Percentiles rank a stretch among this genome's conserved stretches.
Evolutionary conservation across 2,113 vertebrate genomes (phyloP).

Genomic region (Hucho hucho): DNA sequence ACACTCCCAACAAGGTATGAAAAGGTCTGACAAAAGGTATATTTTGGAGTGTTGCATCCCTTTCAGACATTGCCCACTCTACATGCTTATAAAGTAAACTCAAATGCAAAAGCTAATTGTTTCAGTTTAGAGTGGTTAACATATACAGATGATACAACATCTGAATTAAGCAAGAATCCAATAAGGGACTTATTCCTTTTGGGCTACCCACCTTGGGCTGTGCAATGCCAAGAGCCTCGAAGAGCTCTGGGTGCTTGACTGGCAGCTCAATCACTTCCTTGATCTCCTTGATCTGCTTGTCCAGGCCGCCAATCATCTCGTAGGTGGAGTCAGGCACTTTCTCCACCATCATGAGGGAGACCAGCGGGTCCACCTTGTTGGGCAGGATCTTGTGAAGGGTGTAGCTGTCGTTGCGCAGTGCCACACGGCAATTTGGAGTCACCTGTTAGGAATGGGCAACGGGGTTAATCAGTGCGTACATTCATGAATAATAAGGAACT

Average conservation of each 20-base stretch:
- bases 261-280: slow-evolving; percentile 98
- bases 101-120: too few species aligned
- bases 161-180: background rate
- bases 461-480: background rate
- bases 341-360: slow-evolving; percentile 99
- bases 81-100: too few species aligned
- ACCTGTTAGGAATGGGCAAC: slow-evolving; percentile 72
- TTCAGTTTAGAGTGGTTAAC: too few species aligned
- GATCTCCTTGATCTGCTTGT: slow-evolving; percentile 99
- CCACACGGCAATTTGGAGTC: slow-evolving; percentile 95
- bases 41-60: too few species aligned
- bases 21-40: too few species aligned
- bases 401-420: slow-evolving; percentile 96
- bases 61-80: too few species aligned
- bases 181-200: too few species aligned
- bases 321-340: slow-evolving; percentile 98
- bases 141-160: too few species aligned
- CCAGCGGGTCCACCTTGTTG: slow-evolving; percentile 96
- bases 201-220: slow-evolving; percentile 85
- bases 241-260: slow-evolving; percentile 96
- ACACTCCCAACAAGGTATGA: too few species aligned
- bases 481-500: background rate
- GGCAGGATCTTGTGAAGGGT: slow-evolving; percentile 98
- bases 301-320: slow-evolving; percentile 97
- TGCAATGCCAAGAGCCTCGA: slow-evolving; percentile 95